These are phyloP conservation scores for Plemyria rubiginata DNA, from an alignment of 2,888 invertebrate species.

Conservation along the genomic window DNA sequence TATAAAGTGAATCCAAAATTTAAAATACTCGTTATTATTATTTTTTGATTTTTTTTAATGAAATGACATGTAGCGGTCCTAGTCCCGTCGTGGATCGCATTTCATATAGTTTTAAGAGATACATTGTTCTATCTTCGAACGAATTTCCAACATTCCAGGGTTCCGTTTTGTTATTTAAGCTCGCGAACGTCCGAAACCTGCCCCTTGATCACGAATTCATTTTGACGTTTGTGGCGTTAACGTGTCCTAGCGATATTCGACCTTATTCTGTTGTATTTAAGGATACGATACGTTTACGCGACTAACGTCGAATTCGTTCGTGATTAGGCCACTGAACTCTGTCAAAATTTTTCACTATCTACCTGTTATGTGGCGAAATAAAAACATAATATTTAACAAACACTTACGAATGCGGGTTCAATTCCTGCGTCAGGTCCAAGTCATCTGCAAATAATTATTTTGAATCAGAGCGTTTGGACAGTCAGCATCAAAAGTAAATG, in stretches of 20 bases:
- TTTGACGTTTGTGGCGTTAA: no score
- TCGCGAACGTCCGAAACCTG: conserved; percentile 48
- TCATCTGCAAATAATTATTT: no score
- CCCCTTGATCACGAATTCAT: no score
- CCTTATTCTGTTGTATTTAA: no score
- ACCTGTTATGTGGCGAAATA: conserved; percentile 1
- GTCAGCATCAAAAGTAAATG: no score
- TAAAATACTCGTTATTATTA: conserved; percentile 17
- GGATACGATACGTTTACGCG: no score
- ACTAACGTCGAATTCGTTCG: no score
- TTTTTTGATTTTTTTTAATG: conserved; percentile 48
- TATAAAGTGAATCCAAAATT: conserved; percentile 9
- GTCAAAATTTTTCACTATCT: conserved; percentile 6
- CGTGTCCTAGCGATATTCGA: no score
- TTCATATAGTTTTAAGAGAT: conserved; percentile 75
- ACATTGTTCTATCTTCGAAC: conserved; percentile 65
- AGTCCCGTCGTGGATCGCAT: conserved; percentile 81
- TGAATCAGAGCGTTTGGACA: no score
- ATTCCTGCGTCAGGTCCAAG: no score
- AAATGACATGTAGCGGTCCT: conserved; percentile 72
- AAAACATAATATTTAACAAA: neutral
- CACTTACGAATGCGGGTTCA: no score
- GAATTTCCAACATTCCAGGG: conserved; percentile 81
- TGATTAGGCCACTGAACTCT: no score
- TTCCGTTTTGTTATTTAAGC: conserved; percentile 61